Base-by-base conservation (phyloP, 2,113 vertebrate species). In the Aythya baeri region DNA sequence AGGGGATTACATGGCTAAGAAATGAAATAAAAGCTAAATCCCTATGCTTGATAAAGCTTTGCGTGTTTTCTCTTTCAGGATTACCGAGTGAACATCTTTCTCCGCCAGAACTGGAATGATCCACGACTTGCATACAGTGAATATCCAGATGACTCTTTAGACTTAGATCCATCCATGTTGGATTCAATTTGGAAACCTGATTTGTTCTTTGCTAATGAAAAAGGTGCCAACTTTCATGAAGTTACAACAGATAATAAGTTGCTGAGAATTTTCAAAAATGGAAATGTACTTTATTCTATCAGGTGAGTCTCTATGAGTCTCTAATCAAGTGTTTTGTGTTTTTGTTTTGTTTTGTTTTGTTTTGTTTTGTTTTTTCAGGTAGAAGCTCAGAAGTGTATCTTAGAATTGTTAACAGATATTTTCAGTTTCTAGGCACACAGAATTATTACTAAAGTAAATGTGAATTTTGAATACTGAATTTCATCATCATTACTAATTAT, bases 161-260 rank as follows among this genome's bases (percentile, higher is more conserved):
- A 99, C 93, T 96, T 99, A 86, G 99, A 99, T 96, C 99, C 99
- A 13, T 99, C 99, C 49, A 99, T 99, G 99, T 79, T 99, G 93
- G 99, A 99, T 96, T 99, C 99, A 78, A 99, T 99, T 78, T 99
- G 99, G 99, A 99, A 99, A 96, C 99, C 99, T 18, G 99, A 99
- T 92, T 97, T 99, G 86, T 99, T 99, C 94, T 99, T 99, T 93
- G 99, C 99, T 92, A 99, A 99, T 62, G 99, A 99, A 97, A 99
- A 99, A 93, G 99, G 99, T 58, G 99, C 99, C 46, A 99, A 99
- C 92, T 99, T 99, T 94, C 99, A 99, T 6, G 99, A 99, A 96
- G 99, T 99, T 77, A 99, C 99, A 23, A 99, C 99, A 49, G 99
- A 99, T 92, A 99, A 99, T 96, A 99, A 99, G 41, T 94, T 99